Evolutionary conservation across 2,888 invertebrate species (phyloP).

Genomic region (Drosophila nigritarsus): DNA sequence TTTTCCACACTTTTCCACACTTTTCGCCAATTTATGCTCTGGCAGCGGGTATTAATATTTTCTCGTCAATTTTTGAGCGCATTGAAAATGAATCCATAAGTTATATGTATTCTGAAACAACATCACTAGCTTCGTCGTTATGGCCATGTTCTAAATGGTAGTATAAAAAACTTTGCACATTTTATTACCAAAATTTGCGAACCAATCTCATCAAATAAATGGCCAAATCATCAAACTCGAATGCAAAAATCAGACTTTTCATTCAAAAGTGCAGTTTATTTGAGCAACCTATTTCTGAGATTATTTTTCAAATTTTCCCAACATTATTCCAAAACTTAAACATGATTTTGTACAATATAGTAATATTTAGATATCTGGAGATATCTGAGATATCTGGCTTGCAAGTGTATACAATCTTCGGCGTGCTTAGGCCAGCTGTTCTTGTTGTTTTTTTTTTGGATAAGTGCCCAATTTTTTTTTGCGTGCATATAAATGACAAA

Average conservation of each 20-base stretch:
- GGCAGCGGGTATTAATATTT: background rate
- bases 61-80: background rate
- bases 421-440: background rate
- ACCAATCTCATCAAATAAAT: background rate
- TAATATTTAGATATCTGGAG: background rate
- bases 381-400: no score
- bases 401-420: background rate
- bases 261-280: no score
- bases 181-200: background rate
- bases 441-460: conserved; percentile 58
- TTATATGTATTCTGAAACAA: background rate
- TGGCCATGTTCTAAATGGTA: no score
- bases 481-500: conserved; percentile 55
- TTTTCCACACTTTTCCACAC: conserved; percentile 37
- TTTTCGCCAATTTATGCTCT: background rate
- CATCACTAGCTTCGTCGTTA: background rate
- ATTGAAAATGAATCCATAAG: background rate
- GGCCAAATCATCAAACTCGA: background rate
- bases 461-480: conserved; percentile 69
- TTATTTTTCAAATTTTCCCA: background rate
- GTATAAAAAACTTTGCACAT: background rate
- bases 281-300: fast-evolving
- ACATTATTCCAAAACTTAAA: background rate
- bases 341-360: background rate
- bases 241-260: background rate